phyloP scores from a whole-genome alignment of 1,140 invertebrate species.

The Magallana gigas region DNA sequence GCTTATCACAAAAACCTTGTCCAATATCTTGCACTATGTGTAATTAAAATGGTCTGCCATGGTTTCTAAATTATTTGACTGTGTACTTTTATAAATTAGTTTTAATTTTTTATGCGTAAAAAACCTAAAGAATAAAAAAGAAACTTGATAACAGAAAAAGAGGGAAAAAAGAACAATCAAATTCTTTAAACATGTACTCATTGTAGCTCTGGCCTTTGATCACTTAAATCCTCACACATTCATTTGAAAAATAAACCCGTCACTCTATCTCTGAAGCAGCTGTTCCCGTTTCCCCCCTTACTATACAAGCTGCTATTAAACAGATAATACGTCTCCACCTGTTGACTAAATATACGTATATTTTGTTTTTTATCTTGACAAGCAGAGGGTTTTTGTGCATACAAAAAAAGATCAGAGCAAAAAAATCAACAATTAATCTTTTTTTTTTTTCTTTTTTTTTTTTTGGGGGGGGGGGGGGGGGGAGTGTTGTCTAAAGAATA shows the following conservation, averaged over 20 bases:
- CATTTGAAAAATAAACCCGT: not conserved
- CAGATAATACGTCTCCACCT: not conserved
- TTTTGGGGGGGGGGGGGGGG: too few relatives aligned
- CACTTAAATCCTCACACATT: not conserved
- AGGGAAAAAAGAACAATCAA: too few relatives aligned
- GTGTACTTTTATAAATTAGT: not conserved
- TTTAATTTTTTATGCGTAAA: too few relatives aligned
- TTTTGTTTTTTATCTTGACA: not conserved
- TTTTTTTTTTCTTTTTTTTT: too few relatives aligned
- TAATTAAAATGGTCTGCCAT: constrained; percentile 6
- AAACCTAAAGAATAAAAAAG: too few relatives aligned
- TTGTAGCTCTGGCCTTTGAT: not conserved
- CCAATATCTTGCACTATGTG: constrained; percentile 2
- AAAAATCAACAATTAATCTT: too few relatives aligned
- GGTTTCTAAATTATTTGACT: not conserved
- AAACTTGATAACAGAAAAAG: too few relatives aligned
- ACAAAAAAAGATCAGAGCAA: not conserved
- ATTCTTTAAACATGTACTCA: not conserved
- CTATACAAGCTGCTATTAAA: not conserved
- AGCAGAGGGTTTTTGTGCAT: not conserved
- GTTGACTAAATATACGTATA: not conserved
- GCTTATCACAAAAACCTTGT: constrained; percentile 30
- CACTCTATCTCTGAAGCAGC: not conserved
- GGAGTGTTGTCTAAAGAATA: too few relatives aligned
- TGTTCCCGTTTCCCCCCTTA: not conserved